Evolutionary conservation across 2,888 invertebrate species (phyloP), one percentile per base, ranked within the genome.

Genomic region (Diogma glabrata): DNA sequence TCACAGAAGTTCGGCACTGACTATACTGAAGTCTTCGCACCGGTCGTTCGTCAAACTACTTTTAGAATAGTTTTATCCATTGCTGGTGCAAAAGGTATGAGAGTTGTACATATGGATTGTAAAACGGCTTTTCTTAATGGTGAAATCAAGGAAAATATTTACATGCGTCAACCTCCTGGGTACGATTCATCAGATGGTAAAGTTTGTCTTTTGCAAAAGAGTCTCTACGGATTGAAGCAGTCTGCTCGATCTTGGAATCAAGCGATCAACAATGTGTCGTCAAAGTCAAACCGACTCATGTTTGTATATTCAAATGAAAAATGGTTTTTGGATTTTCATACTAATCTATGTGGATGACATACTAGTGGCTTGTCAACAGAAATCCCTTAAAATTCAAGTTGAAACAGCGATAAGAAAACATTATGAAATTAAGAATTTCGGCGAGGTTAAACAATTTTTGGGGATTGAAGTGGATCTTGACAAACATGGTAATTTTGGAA

Each of bases 51-150:
- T 22, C 49, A 51, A 16, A 50, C 51, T 28, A 55, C 55, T 14
- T 52, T 59, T n/a, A 26, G 55, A 48, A 36, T 52, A 16, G 49
- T 58, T 26, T 49, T 58, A 23, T 50, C 56, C 16, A 52, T 45
- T 3, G n/a, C n/a, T n/a, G n/a, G n/a, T n/a, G n/a, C n/a, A n/a
- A n/a, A n/a, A n/a, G n/a, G n/a, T n/a, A n/a, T n/a, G n/a, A n/a
- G n/a, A n/a, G n/a, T n/a, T n/a, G 5, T 26, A 4, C 47, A 51
- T 19, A 7, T 38, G 2, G 60, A 60, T 50, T 60, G 57, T 2
- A 57, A 59, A 52, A 60, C 59, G 26, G 61, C 61, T 3, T 62
- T 60, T 38, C 46, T 61, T 1, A 59, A 61, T 53, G 60, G 59
- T 1, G 52, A 57, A 22, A 28, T 60, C 10, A 28, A 28, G n/a